Evolutionary conservation across 1,140 invertebrate genomes (phyloP).

Genomic region (Condylostylus longicornis): DNA sequence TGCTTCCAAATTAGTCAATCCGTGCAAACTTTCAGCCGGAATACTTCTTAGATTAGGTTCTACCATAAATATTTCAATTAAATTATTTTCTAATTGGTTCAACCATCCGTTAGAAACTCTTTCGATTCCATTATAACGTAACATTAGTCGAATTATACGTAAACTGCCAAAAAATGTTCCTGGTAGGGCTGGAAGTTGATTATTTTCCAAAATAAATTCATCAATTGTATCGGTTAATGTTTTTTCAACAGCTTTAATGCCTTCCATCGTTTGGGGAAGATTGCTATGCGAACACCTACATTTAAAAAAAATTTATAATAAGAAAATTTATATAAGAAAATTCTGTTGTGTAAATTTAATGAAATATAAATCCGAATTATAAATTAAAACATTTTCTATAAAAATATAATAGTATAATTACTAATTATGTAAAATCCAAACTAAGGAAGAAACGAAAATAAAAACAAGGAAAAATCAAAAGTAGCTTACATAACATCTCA

Average conservation of each 20-base stretch:
- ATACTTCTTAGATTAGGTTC: constrained; percentile 63
- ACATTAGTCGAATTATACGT: constrained; percentile 59
- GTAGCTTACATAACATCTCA: too few relatives aligned
- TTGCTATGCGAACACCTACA: constrained; percentile 75
- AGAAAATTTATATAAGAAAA: constrained; percentile 1
- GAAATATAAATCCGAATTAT: background rate
- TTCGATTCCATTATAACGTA: constrained; percentile 68
- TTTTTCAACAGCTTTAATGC: constrained; percentile 51
- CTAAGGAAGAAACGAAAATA: too few relatives aligned
- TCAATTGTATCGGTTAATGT: constrained; percentile 55
- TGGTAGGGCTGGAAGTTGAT: constrained; percentile 63
- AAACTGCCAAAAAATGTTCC: constrained; percentile 59
- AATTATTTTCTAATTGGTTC: constrained; percentile 53
- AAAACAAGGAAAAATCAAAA: too few relatives aligned
- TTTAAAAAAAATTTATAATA: constrained; percentile 12
- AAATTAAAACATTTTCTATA: too few relatives aligned
- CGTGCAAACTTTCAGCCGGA: constrained; percentile 58
- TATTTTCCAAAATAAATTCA: constrained; percentile 73
- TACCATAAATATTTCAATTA: constrained; percentile 69
- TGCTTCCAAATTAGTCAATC: constrained; percentile 60
- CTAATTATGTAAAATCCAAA: too few relatives aligned
- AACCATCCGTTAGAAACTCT: constrained; percentile 66
- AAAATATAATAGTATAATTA: too few relatives aligned
- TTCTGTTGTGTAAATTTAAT: background rate
- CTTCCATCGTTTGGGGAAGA: constrained; percentile 53